Evolutionary conservation across 2,113 vertebrate genomes (phyloP).

Genomic region (Bombycilla garrulus): DNA sequence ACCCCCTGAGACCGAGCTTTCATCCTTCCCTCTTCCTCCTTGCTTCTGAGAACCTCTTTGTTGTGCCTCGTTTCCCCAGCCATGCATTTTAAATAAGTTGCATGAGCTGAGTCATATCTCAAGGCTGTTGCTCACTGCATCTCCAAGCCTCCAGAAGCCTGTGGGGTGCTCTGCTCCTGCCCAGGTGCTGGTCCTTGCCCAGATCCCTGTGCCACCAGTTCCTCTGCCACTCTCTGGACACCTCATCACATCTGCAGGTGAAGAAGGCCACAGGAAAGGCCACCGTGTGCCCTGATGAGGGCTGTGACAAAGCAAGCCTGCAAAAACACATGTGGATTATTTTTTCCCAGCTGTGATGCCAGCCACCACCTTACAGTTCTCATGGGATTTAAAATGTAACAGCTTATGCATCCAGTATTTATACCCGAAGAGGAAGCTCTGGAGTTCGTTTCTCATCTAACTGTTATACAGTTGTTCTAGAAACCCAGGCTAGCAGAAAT

Average conservation of each 20-base stretch:
- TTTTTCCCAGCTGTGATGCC: background rate
- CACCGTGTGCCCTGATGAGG: background rate
- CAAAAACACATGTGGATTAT: background rate
- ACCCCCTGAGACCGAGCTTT: accelerated
- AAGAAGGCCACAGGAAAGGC: background rate
- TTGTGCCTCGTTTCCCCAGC: background rate
- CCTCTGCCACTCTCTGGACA: background rate
- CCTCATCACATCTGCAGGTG: background rate
- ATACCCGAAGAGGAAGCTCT: background rate
- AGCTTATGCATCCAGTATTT: background rate
- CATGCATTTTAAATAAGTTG: background rate
- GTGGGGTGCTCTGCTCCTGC: background rate
- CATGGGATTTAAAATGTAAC: background rate
- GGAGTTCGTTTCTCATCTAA: background rate
- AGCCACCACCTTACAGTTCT: background rate
- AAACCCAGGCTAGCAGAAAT: background rate
- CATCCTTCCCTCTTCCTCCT: background rate
- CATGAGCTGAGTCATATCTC: background rate
- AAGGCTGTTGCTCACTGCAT: background rate
- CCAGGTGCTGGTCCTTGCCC: background rate
- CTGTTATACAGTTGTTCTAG: accelerated
- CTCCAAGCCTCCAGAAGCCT: background rate
- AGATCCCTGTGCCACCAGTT: background rate
- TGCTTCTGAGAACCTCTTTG: background rate
- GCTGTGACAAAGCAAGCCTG: background rate